Evolutionary conservation across 2,888 invertebrate genomes (phyloP).

Genomic region (Leucophenga montana): DNA sequence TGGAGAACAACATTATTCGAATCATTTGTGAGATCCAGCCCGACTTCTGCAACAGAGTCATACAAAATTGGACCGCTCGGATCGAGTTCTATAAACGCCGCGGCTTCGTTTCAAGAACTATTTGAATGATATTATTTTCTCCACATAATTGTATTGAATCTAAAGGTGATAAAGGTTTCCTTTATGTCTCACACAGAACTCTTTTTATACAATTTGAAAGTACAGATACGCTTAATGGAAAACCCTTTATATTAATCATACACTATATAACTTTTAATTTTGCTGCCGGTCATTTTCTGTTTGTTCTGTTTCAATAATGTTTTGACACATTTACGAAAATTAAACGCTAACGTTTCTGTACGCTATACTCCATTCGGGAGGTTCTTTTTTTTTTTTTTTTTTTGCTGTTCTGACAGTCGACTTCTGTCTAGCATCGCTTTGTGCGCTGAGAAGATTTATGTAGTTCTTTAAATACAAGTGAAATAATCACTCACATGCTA

Average conservation of each 20-base stretch:
- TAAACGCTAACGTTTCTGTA: slow-evolving; percentile 52
- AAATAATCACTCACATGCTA: slow-evolving; percentile 9
- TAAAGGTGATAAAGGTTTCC: no score
- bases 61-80: no score
- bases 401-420: not conserved
- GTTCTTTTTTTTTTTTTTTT: slow-evolving; percentile 17
- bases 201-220: no score
- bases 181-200: no score
- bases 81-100: no score
- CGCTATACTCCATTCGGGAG: slow-evolving; percentile 30
- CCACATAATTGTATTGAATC: no score
- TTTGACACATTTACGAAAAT: slow-evolving; percentile 56
- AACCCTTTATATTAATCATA: slow-evolving; percentile 13
- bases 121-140: no score
- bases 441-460: slow-evolving; percentile 6
- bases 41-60: no score
- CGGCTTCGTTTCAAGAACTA: no score
- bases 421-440: not conserved
- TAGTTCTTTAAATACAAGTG: slow-evolving; percentile 10
- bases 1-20: no score
- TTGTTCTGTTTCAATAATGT: slow-evolving; percentile 21
- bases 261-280: slow-evolving; percentile 29
- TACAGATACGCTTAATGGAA: no score
- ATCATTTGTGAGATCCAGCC: no score
- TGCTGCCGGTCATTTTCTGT: slow-evolving; percentile 19